Percentiles rank a stretch among this genome's conserved stretches.
phyloP scores from a whole-genome alignment of 2,888 invertebrate genomes.

The Parthenolecanium corni region DNA sequence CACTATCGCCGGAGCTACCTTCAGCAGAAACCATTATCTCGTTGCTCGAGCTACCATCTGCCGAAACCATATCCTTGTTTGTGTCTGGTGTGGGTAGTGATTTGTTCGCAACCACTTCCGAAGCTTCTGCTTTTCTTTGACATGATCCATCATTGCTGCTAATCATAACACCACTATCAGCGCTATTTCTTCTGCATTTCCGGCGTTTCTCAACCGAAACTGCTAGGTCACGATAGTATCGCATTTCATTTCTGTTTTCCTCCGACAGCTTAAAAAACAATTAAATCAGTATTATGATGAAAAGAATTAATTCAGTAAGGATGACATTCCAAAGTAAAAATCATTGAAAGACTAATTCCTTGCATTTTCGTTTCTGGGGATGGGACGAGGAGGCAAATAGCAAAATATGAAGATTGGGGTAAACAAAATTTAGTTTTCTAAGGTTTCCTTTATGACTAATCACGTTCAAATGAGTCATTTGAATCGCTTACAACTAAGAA shows the following conservation, averaged over 20 bases:
- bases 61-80: too few relatives aligned
- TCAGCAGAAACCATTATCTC: not conserved
- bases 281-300: too few relatives aligned
- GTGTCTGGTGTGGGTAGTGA: too few relatives aligned
- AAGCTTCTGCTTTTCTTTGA: not conserved
- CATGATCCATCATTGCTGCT: conserved; percentile 7
- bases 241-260: conserved; percentile 31
- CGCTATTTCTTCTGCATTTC: conserved; percentile 25
- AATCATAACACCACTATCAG: conserved; percentile 29
- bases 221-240: conserved; percentile 31
- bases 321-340: not conserved
- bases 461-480: too few relatives aligned
- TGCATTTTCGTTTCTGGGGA: too few relatives aligned
- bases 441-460: too few relatives aligned
- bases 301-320: not conserved
- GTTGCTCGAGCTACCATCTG: not conserved
- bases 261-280: conserved; percentile 32
- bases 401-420: not conserved
- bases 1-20: not conserved
- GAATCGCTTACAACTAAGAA: too few relatives aligned
- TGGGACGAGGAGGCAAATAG: too few relatives aligned
- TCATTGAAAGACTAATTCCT: too few relatives aligned
- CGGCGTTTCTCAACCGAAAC: conserved; percentile 31
- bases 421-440: too few relatives aligned
- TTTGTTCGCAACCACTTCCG: too few relatives aligned